Percentiles rank a stretch among this genome's conserved stretches.
These are phyloP conservation scores for Synaphobranchus kaupii DNA, from an alignment of 2,797 vertebrate species.

Conservation along the genomic window DNA sequence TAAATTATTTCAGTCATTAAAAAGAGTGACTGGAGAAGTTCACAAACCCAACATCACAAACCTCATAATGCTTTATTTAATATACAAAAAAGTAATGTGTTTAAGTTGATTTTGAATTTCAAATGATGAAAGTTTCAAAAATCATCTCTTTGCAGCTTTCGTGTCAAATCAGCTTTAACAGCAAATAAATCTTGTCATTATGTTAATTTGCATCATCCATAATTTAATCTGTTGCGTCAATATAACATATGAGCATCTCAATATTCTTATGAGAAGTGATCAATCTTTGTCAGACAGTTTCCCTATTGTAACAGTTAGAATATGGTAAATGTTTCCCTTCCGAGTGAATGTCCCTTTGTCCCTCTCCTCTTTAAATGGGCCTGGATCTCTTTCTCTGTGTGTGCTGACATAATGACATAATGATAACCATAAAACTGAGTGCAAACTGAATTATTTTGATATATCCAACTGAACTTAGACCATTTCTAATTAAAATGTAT, in stretches of 20 bases:
- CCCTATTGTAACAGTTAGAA: neutral
- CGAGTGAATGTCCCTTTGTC: neutral
- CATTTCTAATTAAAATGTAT: neutral
- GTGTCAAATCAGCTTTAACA: neutral
- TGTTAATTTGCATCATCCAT: slow-evolving; percentile 11
- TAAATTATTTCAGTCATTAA: neutral
- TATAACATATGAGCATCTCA: neutral
- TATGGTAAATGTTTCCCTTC: neutral
- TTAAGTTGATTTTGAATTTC: neutral
- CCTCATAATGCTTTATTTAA: neutral
- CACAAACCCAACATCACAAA: neutral
- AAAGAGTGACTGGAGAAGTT: neutral
- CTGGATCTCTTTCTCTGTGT: neutral
- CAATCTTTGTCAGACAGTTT: neutral
- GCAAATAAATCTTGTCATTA: neutral
- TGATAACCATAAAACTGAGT: neutral
- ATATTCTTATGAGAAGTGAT: neutral
- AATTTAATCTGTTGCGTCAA: neutral
- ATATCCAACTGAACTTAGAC: neutral
- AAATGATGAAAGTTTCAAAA: neutral
- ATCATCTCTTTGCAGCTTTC: neutral
- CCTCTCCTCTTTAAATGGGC: neutral
- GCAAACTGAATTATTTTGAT: neutral
- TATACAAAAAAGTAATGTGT: too few species aligned
- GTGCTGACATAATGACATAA: neutral